These are phyloP conservation scores for Aplocera efformata DNA, from an alignment of 2,888 invertebrate species.

Conservation along the genomic window DNA sequence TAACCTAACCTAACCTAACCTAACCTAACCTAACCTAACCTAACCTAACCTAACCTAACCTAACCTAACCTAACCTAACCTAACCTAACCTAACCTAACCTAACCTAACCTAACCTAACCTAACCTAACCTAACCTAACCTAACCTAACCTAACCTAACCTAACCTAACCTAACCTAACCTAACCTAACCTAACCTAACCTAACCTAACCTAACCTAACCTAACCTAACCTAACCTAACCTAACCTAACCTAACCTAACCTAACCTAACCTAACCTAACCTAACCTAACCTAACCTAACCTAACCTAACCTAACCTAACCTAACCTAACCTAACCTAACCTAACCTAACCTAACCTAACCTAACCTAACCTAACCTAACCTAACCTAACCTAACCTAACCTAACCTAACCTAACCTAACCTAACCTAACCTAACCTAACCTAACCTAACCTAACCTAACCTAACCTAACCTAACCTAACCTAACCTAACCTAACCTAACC, in stretches of 20 bases:
- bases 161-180: constrained; percentile 20
- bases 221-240: constrained; percentile 23
- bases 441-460: constrained; percentile 31
- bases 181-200: constrained; percentile 14
- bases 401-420: constrained; percentile 28
- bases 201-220: constrained; percentile 26
- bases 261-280: constrained; percentile 22
- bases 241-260: constrained; percentile 23
- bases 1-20: constrained; percentile 30
- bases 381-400: constrained; percentile 31
- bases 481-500: constrained; percentile 12
- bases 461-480: constrained; percentile 14
- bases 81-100: constrained; percentile 22
- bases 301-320: constrained; percentile 27
- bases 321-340: constrained; percentile 28
- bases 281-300: constrained; percentile 26
- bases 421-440: constrained; percentile 29
- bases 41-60: constrained; percentile 21
- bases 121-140: constrained; percentile 24
- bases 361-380: constrained; percentile 29
- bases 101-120: constrained; percentile 25
- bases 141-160: constrained; percentile 18
- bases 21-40: constrained; percentile 32
- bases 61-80: constrained; percentile 30
- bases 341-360: constrained; percentile 29